Evolutionary conservation across 1,140 invertebrate genomes (phyloP).

Genomic region (Zaprionus tsacasi): DNA sequence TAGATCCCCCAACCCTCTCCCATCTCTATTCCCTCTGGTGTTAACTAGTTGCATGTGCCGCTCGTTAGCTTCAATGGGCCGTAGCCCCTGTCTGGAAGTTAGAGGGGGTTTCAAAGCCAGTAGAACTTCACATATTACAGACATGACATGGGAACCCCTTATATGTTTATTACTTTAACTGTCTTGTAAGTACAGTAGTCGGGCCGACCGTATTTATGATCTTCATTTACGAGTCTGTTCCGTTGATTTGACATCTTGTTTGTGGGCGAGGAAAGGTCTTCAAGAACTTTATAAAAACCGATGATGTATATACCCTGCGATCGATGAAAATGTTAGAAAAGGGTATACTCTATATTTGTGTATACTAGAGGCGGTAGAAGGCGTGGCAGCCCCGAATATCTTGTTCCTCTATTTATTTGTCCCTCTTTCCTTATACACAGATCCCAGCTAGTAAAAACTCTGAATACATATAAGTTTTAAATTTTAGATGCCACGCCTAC

Average conservation of each 20-base stretch:
- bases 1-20: conserved; percentile 25
- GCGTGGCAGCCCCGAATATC: no score
- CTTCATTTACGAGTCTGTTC: conserved; percentile 3
- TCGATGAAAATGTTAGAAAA: no score
- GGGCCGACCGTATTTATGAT: background rate
- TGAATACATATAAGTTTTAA: no score
- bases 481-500: no score
- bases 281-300: background rate
- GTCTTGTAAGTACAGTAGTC: background rate
- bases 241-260: conserved; percentile 6
- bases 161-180: conserved; percentile 23
- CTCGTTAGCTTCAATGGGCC: conserved; percentile 71
- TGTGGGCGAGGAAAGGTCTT: background rate
- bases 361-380: no score
- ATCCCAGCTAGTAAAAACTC: no score
- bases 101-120: conserved; percentile 3
- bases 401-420: no score
- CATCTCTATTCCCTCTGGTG: background rate
- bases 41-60: conserved; percentile 75
- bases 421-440: no score
- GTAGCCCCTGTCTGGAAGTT: conserved; percentile 32
- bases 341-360: no score
- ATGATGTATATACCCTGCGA: no score
- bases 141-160: conserved; percentile 24
- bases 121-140: conserved; percentile 18